Base-by-base conservation (phyloP, 2,797 vertebrate genomes). In the Mormyrops boulengeri region DNA sequence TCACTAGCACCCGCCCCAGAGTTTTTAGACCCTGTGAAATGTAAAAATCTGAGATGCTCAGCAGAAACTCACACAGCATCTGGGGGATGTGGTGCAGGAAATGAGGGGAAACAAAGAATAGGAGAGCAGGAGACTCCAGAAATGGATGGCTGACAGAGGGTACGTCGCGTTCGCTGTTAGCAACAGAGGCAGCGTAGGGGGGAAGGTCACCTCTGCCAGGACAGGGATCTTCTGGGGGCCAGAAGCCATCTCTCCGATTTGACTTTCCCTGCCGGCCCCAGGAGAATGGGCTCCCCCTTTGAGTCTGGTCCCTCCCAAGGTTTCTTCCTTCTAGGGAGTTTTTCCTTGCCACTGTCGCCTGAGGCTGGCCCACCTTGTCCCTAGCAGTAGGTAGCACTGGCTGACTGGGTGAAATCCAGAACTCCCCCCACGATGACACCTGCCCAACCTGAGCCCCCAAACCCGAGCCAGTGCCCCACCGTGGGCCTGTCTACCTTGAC, bases 321-420 rank as follows among this genome's bases (percentile, higher is more conserved):
- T 30, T 30, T 30, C 26, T 30, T 30, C 26, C 26, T 30, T 30
- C 26, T 30, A 30, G 26, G 26, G 26, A 30, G 26, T 30, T 30
- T 30, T 30, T 30, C 26, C 26, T 30, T 30, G 26, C 26, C 26
- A 30, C 26, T 30, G 26, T 30, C 26, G 26, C 26, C 92, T 88
- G 89, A 94, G 93, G 90, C 94, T 94, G 94, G 94, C 92, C 90
- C 92, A 90, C 92, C 95, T 97, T 97, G 96, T 96, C 93, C 88
- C 38, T 91, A 97, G 93, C 96, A 96, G 96, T 96, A 97, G 96
- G 96, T 95, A 96, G 95, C 95, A 73, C 88, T 89, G 93, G 94
- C 96, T 93, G 95, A 94, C 95, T 93, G 95, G 96, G 95, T 97
- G 96, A 96, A 94, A 93, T 94, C 94, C 92, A 8, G 93, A 93